Conservation (phyloP, 2,113 vertebrate species). For the Perccottus glenii region DNA sequence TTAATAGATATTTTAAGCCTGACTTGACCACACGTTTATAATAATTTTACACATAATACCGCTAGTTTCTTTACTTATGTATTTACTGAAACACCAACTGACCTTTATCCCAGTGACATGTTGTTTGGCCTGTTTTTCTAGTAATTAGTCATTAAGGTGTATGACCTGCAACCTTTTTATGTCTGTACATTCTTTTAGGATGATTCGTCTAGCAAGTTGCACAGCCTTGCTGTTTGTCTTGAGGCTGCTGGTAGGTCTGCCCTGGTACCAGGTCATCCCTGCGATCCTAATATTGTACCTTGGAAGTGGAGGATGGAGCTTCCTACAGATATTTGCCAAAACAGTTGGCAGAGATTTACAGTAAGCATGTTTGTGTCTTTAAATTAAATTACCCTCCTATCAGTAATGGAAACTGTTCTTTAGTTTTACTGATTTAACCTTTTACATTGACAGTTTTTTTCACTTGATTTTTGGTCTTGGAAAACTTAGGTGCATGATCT, state of each 20-base stretch:
- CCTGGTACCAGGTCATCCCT: conserved; percentile 88
- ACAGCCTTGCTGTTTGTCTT: conserved; percentile 85
- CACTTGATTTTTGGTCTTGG: background rate
- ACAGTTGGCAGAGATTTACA: conserved; percentile 88
- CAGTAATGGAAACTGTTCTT: background rate
- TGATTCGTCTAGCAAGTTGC: conserved; percentile 87
- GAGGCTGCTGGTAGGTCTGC: conserved; percentile 82
- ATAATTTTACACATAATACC: no score
- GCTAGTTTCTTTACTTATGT: no score
- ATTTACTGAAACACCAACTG: background rate
- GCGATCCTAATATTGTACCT: conserved; percentile 88
- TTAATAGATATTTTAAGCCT: no score
- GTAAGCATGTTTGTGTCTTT: conserved; percentile 77
- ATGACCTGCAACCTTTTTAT: background rate
- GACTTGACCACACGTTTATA: no score
- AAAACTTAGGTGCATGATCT: background rate
- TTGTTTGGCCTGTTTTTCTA: conserved; percentile 21
- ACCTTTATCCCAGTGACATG: conserved; percentile 15
- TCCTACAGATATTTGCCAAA: conserved; percentile 84
- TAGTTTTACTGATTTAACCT: background rate
- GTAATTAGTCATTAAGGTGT: background rate
- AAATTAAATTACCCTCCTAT: background rate
- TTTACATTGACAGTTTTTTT: background rate
- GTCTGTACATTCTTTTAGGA: conserved; percentile 73
- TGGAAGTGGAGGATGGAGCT: conserved; percentile 90